Conservation (phyloP, 2,113 vertebrate genomes). For the Cinclus cinclus region DNA sequence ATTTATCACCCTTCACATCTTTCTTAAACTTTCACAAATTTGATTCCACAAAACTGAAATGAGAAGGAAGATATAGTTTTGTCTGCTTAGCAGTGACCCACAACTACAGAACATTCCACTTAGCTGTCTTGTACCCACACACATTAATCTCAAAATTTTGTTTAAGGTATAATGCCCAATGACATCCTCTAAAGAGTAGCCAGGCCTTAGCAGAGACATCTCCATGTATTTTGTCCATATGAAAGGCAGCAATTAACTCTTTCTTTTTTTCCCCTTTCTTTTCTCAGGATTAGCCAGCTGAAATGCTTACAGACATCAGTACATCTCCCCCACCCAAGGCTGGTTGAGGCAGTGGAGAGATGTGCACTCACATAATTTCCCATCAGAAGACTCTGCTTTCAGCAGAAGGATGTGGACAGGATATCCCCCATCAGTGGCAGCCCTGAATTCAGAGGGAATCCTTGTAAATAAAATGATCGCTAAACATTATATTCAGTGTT, state of each 20-base stretch:
- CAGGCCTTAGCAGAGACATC: not conserved
- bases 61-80: not conserved
- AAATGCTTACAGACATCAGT: not conserved
- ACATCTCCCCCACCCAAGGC: not conserved
- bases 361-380: not conserved
- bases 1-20: not conserved
- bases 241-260: not conserved
- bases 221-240: not conserved
- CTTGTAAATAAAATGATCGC: not conserved
- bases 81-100: not conserved
- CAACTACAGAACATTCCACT: not conserved
- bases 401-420: not conserved
- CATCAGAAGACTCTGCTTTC: not conserved
- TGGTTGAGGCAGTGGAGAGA: not conserved
- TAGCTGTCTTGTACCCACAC: not conserved
- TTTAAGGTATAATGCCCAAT: not conserved
- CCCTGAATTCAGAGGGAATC: not conserved
- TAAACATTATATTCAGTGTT: not conserved
- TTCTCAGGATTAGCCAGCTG: not conserved
- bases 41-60: not conserved
- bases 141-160: not conserved
- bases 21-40: not conserved
- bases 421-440: not conserved
- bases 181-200: not conserved
- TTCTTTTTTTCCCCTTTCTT: no score